Evolutionary conservation across 2,113 vertebrate species (phyloP).

Genomic region (Butorides virescens): DNA sequence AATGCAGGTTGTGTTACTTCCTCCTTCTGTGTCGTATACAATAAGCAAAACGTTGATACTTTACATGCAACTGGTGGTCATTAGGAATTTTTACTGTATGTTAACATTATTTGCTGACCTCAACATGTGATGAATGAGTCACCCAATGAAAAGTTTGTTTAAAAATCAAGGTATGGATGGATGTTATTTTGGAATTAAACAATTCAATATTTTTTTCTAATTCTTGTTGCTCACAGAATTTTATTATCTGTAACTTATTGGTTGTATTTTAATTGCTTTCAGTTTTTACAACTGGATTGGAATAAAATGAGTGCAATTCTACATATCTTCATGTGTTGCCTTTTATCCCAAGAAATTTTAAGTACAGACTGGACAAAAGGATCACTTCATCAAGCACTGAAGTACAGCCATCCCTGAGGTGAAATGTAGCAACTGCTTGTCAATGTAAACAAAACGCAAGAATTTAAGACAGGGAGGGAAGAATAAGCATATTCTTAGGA

Average conservation of each 20-base stretch:
- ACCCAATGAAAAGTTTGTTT: neutral
- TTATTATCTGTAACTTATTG: neutral
- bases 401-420: neutral
- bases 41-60: conserved; percentile 56
- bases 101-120: conserved; percentile 52
- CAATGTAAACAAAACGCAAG: neutral
- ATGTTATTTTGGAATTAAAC: neutral
- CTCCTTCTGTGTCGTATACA: conserved; percentile 65
- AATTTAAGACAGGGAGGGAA: neutral
- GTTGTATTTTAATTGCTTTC: neutral
- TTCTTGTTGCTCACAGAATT: neutral
- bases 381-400: neutral
- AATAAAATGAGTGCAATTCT: neutral
- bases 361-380: neutral
- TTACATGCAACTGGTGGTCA: conserved; percentile 42
- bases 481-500: neutral
- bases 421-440: neutral
- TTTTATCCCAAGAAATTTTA: neutral
- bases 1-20: conserved; percentile 75
- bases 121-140: conserved; percentile 16
- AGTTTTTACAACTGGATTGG: neutral
- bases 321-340: neutral
- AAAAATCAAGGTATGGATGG: neutral
- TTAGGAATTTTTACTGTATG: conserved; percentile 39
- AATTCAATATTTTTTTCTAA: neutral